A percentile compares a stretch with the other conserved stretches of the same genome.
Conservation (phyloP, 2,113 vertebrate species). For the Lates calcarifer region DNA sequence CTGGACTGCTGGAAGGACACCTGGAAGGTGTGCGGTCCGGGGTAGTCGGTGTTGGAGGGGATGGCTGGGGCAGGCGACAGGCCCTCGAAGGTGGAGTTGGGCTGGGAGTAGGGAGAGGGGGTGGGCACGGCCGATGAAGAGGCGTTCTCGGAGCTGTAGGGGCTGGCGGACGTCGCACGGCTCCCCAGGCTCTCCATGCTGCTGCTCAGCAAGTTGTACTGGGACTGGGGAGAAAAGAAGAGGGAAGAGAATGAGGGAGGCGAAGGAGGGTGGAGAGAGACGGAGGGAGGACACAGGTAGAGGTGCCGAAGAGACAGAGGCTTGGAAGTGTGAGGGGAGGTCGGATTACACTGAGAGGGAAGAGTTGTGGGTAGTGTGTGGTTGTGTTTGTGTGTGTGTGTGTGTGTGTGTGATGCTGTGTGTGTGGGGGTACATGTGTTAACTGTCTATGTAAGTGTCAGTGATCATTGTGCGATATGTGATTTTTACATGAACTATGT, state of each 20-base stretch:
- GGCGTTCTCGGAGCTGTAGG: constrained; percentile 95
- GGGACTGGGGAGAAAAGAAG: constrained; percentile 90
- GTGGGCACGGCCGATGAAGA: constrained; percentile 92
- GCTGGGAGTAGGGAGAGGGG: constrained; percentile 97
- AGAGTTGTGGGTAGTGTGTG: constrained; percentile 21
- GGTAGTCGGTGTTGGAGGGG: constrained; percentile 99
- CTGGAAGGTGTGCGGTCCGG: constrained; percentile 95
- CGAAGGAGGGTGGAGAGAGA: constrained; percentile 80
- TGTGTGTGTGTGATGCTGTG: constrained; percentile 22
- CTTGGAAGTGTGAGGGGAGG: constrained; percentile 80
- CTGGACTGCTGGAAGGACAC: constrained; percentile 99
- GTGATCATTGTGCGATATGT: not conserved
- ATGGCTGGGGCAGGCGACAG: constrained; percentile 97
- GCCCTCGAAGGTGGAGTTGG: constrained; percentile 98
- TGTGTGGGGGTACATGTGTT: constrained; percentile 5
- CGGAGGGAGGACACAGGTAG: constrained; percentile 87
- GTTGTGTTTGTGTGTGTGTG: constrained; percentile 25
- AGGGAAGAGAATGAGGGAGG: constrained; percentile 80
- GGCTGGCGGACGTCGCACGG: constrained; percentile 93
- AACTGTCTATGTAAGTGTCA: constrained; percentile 9
- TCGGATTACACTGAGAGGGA: constrained; percentile 86
- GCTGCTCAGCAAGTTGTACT: constrained; percentile 98
- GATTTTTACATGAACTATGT: constrained; percentile 11
- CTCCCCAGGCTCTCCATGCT: constrained; percentile 97
- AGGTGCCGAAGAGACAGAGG: constrained; percentile 76